Conservation (phyloP, 2,888 invertebrate species). For the Perizoma affinitatum region DNA sequence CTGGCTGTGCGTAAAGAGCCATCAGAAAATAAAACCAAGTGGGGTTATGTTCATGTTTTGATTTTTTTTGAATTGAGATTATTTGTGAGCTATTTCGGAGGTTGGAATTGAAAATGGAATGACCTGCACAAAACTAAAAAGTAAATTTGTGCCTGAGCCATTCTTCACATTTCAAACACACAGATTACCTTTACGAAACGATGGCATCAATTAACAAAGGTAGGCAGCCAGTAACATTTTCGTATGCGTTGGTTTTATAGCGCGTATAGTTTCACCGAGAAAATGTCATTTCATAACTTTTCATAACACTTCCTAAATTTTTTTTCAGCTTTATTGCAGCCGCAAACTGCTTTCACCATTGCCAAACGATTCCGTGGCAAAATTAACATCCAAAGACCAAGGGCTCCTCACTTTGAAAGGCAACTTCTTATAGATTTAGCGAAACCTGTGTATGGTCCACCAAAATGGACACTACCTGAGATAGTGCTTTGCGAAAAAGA, state of each 20-base stretch:
- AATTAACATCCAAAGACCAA: slow-evolving; percentile 91
- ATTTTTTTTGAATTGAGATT: too few species aligned
- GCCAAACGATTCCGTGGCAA: slow-evolving; percentile 88
- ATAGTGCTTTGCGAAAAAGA: slow-evolving; percentile 80
- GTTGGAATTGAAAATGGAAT: neutral
- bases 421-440: slow-evolving; percentile 87
- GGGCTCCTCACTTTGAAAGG: slow-evolving; percentile 87
- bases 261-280: neutral
- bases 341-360: slow-evolving; percentile 73
- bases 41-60: too few species aligned
- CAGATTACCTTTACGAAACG: too few species aligned
- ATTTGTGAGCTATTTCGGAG: neutral
- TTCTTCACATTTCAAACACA: neutral
- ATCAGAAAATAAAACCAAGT: too few species aligned
- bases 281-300: neutral
- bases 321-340: slow-evolving; percentile 69
- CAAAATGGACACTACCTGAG: slow-evolving; percentile 72
- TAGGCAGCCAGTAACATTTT: slow-evolving; percentile 24
- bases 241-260: neutral
- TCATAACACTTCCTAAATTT: neutral
- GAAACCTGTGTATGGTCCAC: slow-evolving; percentile 84
- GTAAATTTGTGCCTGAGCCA: neutral
- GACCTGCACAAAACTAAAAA: neutral
- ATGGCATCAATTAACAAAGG: slow-evolving; percentile 56
- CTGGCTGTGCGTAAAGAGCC: too few species aligned